These are phyloP conservation scores for Andricus curvator DNA, from an alignment of 2,888 invertebrate genomes.

Conservation along the genomic window DNA sequence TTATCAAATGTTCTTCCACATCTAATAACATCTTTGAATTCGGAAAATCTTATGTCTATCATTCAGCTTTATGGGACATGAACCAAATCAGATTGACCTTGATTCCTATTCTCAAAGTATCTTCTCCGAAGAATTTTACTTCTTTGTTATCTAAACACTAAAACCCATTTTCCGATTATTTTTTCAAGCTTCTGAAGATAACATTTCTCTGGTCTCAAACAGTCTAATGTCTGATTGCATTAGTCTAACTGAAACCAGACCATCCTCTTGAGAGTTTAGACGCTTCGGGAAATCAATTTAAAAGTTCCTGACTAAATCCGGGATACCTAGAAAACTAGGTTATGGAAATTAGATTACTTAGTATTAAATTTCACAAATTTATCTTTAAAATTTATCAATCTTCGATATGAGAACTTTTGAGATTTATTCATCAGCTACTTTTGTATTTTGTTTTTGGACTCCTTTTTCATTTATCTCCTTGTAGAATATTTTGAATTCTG, in stretches of 20 bases:
- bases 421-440: neutral
- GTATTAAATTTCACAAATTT: neutral
- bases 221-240: slow-evolving; percentile 10
- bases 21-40: neutral
- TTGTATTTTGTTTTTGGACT: no score
- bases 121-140: no score
- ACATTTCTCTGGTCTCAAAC: neutral
- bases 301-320: slow-evolving; percentile 23
- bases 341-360: neutral
- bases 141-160: no score
- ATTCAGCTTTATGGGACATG: neutral
- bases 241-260: slow-evolving; percentile 33
- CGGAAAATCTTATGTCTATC: neutral
- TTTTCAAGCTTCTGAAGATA: neutral
- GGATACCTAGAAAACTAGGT: slow-evolving; percentile 19
- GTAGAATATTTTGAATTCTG: no score
- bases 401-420: neutral
- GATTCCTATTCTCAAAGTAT: no score
- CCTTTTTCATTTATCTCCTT: no score
- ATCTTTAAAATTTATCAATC: neutral
- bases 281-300: slow-evolving; percentile 40
- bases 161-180: neutral
- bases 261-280: slow-evolving; percentile 35
- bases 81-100: neutral
- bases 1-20: neutral